Evolutionary conservation across 2,888 invertebrate species (phyloP).

Genomic region (Nemurella pictetii): DNA sequence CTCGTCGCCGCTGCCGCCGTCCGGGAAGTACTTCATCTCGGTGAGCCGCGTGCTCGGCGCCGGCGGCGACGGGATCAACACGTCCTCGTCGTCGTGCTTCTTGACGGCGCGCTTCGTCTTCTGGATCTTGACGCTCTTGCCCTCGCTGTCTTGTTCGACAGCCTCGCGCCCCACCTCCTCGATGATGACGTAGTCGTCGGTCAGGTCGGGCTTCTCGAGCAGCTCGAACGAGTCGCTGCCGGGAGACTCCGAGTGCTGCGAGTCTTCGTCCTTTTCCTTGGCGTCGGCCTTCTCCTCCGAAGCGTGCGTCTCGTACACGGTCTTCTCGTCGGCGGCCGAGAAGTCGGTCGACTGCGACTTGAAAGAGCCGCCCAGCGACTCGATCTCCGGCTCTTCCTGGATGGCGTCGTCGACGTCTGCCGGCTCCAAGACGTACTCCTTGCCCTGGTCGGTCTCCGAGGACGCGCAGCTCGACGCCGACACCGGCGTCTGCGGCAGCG

Average conservation of each 20-base stretch:
- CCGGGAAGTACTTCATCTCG: slow-evolving; percentile 55
- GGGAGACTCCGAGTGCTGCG: slow-evolving; percentile 41
- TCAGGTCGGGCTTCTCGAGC: slow-evolving; percentile 82
- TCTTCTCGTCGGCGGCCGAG: slow-evolving; percentile 63
- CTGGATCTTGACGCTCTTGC: slow-evolving; percentile 75
- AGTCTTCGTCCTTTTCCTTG: slow-evolving; percentile 54
- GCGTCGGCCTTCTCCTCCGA: slow-evolving; percentile 57
- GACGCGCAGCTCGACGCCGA: slow-evolving; percentile 68
- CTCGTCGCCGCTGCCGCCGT: slow-evolving; percentile 58
- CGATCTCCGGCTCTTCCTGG: slow-evolving; percentile 48
- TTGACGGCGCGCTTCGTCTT: slow-evolving; percentile 56
- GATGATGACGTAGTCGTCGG: slow-evolving; percentile 85
- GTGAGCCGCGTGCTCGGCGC: slow-evolving; percentile 59
- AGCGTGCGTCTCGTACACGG: slow-evolving; percentile 52
- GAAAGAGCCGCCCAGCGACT: slow-evolving; percentile 43
- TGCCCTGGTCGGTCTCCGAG: slow-evolving; percentile 61
- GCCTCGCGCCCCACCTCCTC: slow-evolving; percentile 88
- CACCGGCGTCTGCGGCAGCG: slow-evolving; percentile 56
- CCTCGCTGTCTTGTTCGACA: slow-evolving; percentile 78
- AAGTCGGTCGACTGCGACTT: slow-evolving; percentile 55
- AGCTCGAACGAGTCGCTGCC: slow-evolving; percentile 73
- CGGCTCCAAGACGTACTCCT: slow-evolving; percentile 60
- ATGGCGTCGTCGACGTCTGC: slow-evolving; percentile 51
- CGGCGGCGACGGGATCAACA: slow-evolving; percentile 70
- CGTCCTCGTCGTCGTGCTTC: slow-evolving; percentile 69